phyloP scores from a whole-genome alignment of 1,140 invertebrate genomes.

The Panulirus ornatus region DNA sequence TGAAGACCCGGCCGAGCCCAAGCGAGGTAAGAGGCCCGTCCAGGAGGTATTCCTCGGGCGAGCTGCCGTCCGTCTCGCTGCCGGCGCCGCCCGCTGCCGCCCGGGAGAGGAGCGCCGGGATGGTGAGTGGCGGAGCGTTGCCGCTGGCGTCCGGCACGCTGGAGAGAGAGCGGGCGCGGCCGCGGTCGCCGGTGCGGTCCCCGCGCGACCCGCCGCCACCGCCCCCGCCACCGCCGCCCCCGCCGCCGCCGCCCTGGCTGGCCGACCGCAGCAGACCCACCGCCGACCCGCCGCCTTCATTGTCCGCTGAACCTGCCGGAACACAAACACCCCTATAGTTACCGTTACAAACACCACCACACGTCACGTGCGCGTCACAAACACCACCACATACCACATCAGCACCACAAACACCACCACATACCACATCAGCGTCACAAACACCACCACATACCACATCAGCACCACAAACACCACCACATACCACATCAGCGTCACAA shows the following conservation, averaged over 20 bases:
- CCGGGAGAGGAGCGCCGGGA: constrained; percentile 79
- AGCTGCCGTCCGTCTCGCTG: constrained; percentile 83
- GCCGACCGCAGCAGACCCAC: constrained; percentile 71
- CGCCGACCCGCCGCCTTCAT: constrained; percentile 45
- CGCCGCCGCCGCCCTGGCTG: constrained; percentile 67
- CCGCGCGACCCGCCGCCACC: constrained; percentile 47
- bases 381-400: too few relatives aligned
- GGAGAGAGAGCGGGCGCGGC: constrained; percentile 88
- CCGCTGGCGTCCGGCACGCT: constrained; percentile 87
- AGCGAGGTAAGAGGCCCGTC: constrained; percentile 78
- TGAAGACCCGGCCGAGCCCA: constrained; percentile 86
- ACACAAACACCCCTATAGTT: neutral
- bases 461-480: too few relatives aligned
- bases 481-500: too few relatives aligned
- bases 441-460: too few relatives aligned
- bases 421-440: too few relatives aligned
- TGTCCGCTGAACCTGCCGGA: constrained; percentile 42
- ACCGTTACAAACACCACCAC: too few relatives aligned
- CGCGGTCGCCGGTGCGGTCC: constrained; percentile 84
- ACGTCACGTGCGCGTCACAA: too few relatives aligned
- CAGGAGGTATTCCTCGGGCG: constrained; percentile 80
- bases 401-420: neutral
- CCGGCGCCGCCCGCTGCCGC: constrained; percentile 80
- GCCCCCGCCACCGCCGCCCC: constrained; percentile 59
- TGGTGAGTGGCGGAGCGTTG: constrained; percentile 81